A percentile compares a stretch with the other conserved stretches of the same genome.
Conservation (phyloP, 2,888 invertebrate genomes). For the Phaedon cochleariae region DNA sequence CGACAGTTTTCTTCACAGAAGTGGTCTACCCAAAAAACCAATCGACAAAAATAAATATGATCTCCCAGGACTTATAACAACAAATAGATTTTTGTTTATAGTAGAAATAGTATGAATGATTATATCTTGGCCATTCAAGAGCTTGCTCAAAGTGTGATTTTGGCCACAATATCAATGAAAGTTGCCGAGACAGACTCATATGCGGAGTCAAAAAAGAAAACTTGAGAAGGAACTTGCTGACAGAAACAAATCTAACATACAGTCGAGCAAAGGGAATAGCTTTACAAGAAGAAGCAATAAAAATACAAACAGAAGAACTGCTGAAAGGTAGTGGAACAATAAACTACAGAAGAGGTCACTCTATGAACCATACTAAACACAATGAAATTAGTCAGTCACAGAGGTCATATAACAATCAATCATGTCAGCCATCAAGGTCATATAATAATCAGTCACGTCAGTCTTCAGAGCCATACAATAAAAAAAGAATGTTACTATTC, state of each 20-base stretch:
- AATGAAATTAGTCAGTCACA: not conserved
- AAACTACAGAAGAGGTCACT: not conserved
- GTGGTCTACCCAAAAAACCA: not conserved
- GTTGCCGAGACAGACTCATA: constrained; percentile 5
- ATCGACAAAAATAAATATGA: constrained; percentile 8
- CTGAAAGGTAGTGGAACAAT: not conserved
- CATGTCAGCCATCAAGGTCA: not conserved
- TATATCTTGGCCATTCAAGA: not conserved
- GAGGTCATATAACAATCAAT: not conserved
- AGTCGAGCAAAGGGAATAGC: constrained; percentile 12
- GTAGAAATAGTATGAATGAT: constrained; percentile 10
- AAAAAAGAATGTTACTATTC: too few species aligned
- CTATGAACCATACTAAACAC: not conserved
- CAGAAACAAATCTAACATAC: constrained; percentile 11
- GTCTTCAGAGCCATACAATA: not conserved
- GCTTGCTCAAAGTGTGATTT: constrained; percentile 10
- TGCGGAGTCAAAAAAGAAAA: constrained; percentile 13
- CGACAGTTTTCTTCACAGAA: not conserved
- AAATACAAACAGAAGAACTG: not conserved
- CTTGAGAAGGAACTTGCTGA: constrained; percentile 11
- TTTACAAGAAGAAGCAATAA: constrained; percentile 12
- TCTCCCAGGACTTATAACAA: constrained; percentile 3
- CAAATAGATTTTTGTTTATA: constrained; percentile 13
- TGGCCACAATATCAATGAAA: not conserved
- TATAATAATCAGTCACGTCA: not conserved